phyloP scores from a whole-genome alignment of 1,140 invertebrate species.

The Magallana gigas region DNA sequence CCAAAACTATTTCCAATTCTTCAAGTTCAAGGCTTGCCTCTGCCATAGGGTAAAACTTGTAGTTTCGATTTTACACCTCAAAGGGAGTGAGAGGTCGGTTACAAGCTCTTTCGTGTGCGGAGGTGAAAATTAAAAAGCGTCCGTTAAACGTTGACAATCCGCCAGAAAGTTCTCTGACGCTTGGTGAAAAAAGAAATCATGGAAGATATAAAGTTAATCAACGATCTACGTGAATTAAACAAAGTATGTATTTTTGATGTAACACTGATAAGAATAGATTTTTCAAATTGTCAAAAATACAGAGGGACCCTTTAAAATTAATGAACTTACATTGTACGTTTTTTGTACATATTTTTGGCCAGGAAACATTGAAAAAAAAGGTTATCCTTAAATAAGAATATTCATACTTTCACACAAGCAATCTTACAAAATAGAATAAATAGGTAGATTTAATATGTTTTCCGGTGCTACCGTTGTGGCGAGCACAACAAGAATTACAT shows the following conservation, averaged over 20 bases:
- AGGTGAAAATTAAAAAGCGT: background rate
- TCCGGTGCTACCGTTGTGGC: too few species aligned
- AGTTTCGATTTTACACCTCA: slow-evolving; percentile 30
- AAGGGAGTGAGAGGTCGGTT: background rate
- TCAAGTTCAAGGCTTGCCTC: background rate
- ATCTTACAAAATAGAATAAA: too few species aligned
- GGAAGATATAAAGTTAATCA: background rate
- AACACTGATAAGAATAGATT: too few species aligned
- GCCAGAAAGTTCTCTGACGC: background rate
- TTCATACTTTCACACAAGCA: too few species aligned
- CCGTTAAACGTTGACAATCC: background rate
- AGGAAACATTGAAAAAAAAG: too few species aligned
- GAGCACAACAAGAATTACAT: too few species aligned
- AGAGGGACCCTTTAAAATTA: too few species aligned
- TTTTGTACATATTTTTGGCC: too few species aligned
- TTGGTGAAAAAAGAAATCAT: background rate
- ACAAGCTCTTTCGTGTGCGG: background rate
- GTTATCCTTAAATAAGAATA: too few species aligned
- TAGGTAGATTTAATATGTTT: too few species aligned
- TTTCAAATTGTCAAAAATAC: too few species aligned
- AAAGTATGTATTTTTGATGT: background rate
- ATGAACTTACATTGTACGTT: too few species aligned
- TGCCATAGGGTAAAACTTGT: slow-evolving; percentile 3
- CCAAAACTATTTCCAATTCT: background rate
- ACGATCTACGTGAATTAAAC: background rate